Percentiles rank a stretch among this genome's conserved stretches.
These are phyloP conservation scores for Bradypodion ventrale DNA, from an alignment of 2,797 vertebrate species.

Conservation along the genomic window DNA sequence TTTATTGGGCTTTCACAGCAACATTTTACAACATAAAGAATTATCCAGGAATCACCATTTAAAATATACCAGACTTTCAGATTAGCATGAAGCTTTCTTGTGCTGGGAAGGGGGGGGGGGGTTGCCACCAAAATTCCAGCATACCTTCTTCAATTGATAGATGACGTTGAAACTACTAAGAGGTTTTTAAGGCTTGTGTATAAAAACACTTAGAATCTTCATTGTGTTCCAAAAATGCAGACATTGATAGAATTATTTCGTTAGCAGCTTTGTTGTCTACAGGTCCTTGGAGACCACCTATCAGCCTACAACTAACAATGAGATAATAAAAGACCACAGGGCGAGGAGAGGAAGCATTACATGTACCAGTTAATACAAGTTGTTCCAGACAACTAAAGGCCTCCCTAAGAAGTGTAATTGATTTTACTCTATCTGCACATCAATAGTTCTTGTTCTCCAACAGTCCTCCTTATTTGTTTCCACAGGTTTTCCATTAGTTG, in stretches of 20 bases:
- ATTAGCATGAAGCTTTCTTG: neutral
- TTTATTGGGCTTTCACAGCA: neutral
- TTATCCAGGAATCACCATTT: constrained; percentile 14
- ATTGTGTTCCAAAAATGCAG: neutral
- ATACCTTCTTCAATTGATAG: neutral
- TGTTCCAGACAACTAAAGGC: constrained; percentile 15
- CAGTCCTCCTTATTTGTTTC: constrained; percentile 34
- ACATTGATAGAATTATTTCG: neutral
- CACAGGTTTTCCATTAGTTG: neutral
- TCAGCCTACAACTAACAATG: neutral
- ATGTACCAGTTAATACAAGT: constrained; percentile 37
- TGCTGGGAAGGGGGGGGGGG: rapidly evolving
- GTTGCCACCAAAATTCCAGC: rapidly evolving
- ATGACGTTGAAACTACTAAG: neutral
- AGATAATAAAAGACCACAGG: constrained; percentile 37
- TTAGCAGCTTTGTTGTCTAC: neutral
- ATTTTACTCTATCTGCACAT: constrained; percentile 29
- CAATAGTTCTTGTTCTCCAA: constrained; percentile 21
- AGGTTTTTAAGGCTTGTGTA: neutral
- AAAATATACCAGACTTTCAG: constrained; percentile 8
- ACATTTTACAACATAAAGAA: neutral
- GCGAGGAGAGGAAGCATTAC: neutral
- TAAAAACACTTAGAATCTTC: neutral
- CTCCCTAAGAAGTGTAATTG: neutral
- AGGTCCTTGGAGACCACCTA: neutral